Evolutionary conservation across 1,140 invertebrate species (phyloP).

Genomic region (Plectrocnemia conspersa): DNA sequence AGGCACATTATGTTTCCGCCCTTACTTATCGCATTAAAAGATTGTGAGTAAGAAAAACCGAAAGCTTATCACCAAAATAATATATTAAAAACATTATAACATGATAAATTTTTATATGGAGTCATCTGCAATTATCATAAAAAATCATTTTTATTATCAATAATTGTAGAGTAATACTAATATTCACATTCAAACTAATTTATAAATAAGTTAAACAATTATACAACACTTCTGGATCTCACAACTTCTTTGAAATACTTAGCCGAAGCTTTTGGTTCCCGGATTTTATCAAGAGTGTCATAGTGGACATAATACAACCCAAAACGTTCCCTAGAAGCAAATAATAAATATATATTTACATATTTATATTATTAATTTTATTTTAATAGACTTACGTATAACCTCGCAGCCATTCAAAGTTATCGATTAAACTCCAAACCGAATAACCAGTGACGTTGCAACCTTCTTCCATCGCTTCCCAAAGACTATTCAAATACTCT

Average conservation of each 20-base stretch:
- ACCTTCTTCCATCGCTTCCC: conserved; percentile 62
- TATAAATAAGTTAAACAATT: background rate
- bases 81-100: background rate
- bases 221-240: too few species aligned
- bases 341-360: background rate
- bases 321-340: conserved; percentile 54
- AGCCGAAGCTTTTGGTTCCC: conserved; percentile 33
- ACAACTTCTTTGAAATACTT: conserved; percentile 33
- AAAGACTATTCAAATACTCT: conserved; percentile 58
- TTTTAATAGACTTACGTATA: conserved; percentile 53
- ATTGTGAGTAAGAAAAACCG: too few species aligned
- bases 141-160: conserved; percentile 40
- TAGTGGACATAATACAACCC: conserved; percentile 68
- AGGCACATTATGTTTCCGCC: too few species aligned
- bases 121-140: background rate
- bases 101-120: background rate
- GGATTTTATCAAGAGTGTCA: conserved; percentile 29
- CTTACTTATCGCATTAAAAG: too few species aligned
- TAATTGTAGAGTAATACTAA: background rate
- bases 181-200: too few species aligned
- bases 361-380: too few species aligned
- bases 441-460: conserved; percentile 64
- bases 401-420: conserved; percentile 64
- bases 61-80: background rate
- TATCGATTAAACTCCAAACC: conserved; percentile 68